phyloP scores from a whole-genome alignment of 2,888 invertebrate species.

The Ichneumoninae sp. region DNA sequence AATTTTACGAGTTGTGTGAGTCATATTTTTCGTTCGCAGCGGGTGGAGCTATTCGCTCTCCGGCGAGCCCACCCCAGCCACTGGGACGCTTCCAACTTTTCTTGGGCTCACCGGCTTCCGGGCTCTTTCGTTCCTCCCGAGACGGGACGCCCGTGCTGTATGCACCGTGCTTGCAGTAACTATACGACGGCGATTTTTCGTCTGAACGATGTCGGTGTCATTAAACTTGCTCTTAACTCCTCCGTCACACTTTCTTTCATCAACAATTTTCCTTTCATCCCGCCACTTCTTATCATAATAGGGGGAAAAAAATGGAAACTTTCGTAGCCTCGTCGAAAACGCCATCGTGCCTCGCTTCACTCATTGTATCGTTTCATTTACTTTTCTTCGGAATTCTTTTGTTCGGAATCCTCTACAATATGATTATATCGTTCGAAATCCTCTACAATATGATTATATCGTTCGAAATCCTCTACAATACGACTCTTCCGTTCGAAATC shows the following conservation, averaged over 20 bases:
- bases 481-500: no score
- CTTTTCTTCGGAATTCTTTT: background rate
- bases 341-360: background rate
- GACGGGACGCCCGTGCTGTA: constrained; percentile 37
- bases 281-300: constrained; percentile 37
- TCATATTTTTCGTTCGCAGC: constrained; percentile 62
- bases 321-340: constrained; percentile 29
- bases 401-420: background rate
- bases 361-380: background rate
- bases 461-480: background rate
- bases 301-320: constrained; percentile 7
- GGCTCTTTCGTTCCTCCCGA: constrained; percentile 38
- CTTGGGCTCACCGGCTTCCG: constrained; percentile 20
- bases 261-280: constrained; percentile 37
- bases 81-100: constrained; percentile 55
- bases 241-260: constrained; percentile 30
- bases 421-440: no score
- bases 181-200: constrained; percentile 46
- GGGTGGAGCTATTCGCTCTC: constrained; percentile 31
- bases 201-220: constrained; percentile 53
- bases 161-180: constrained; percentile 13
- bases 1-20: constrained; percentile 69
- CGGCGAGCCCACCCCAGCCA: constrained; percentile 18
- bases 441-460: no score
- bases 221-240: constrained; percentile 65